phyloP scores from a whole-genome alignment of 2,797 vertebrate genomes.

The Eulemur albifrons region DNA sequence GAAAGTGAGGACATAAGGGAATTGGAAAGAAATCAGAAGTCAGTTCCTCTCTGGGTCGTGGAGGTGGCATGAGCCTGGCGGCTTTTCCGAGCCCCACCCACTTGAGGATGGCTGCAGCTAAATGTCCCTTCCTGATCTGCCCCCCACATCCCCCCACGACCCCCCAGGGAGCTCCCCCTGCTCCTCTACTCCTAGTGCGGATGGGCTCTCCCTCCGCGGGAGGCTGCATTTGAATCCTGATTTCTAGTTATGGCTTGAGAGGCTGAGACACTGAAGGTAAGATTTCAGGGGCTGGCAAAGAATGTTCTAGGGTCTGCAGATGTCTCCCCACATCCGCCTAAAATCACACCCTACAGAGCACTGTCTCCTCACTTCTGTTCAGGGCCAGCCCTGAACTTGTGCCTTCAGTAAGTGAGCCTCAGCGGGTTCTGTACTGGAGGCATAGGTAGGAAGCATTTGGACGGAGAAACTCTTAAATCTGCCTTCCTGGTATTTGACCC shows the following conservation, averaged over 20 bases:
- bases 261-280: background rate
- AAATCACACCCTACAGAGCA: background rate
- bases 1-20: background rate
- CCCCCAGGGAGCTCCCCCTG: background rate
- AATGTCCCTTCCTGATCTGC: too few relatives aligned
- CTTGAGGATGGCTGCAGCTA: background rate
- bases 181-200: too few relatives aligned
- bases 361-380: background rate
- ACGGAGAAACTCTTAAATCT: background rate
- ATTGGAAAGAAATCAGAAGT: background rate
- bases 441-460: background rate
- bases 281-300: background rate
- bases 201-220: background rate
- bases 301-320: background rate
- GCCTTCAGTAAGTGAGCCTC: background rate
- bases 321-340: background rate
- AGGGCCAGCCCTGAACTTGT: background rate
- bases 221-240: background rate
- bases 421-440: background rate
- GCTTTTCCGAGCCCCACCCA: background rate
- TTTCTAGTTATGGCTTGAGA: background rate
- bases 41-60: fast-evolving
- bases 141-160: fast-evolving
- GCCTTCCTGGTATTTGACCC: background rate
- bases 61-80: too few relatives aligned